A percentile compares a stretch with the other conserved stretches of the same genome.
These are phyloP conservation scores for Melospiza melodia DNA, from an alignment of 2,113 vertebrate genomes.

Conservation along the genomic window DNA sequence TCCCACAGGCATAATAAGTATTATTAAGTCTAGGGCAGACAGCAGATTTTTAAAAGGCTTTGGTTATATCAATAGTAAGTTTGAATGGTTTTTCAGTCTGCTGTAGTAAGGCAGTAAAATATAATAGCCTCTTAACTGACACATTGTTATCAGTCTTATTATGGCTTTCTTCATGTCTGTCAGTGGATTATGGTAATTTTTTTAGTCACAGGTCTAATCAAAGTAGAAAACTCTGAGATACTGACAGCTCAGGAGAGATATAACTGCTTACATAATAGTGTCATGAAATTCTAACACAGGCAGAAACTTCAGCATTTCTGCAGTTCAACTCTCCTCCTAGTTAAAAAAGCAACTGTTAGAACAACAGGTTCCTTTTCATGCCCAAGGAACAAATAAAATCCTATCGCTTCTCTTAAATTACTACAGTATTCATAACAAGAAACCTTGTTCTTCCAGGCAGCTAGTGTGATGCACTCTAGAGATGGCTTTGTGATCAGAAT, in stretches of 20 bases:
- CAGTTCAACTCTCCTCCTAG: background rate
- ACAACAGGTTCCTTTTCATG: constrained; percentile 10
- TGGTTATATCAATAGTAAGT: background rate
- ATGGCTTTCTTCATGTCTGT: constrained; percentile 69
- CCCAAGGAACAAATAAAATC: background rate
- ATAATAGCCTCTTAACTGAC: constrained; percentile 60
- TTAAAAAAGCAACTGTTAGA: constrained; percentile 55
- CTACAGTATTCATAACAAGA: background rate
- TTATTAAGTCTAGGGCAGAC: background rate
- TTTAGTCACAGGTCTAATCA: constrained; percentile 68
- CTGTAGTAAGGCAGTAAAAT: constrained; percentile 44
- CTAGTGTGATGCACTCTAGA: background rate
- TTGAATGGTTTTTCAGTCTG: constrained; percentile 6
- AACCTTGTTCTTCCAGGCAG: background rate
- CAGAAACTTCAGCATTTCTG: constrained; percentile 22
- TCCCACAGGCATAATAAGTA: background rate
- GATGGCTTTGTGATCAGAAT: background rate
- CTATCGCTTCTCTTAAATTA: background rate
- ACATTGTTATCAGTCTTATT: constrained; percentile 65
- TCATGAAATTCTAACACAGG: constrained; percentile 51
- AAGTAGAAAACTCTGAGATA: constrained; percentile 55
- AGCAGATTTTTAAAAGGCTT: background rate
- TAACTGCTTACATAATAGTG: constrained; percentile 63
- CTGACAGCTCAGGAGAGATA: constrained; percentile 65
- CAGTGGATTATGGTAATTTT: constrained; percentile 75